Base-by-base conservation (phyloP, 2,888 invertebrate species). In the Oeneis ivallda region DNA sequence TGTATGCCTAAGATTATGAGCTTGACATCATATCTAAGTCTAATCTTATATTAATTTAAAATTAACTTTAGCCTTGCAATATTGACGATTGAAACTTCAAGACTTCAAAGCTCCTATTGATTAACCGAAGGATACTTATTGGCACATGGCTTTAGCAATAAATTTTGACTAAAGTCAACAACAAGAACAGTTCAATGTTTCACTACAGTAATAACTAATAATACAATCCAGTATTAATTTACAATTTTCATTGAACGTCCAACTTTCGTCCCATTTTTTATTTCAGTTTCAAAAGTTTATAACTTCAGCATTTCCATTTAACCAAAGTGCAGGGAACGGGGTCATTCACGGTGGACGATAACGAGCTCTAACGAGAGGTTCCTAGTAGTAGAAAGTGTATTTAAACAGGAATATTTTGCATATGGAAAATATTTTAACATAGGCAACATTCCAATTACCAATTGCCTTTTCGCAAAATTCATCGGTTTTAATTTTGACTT, bases 311-410 rank as follows among this genome's bases (percentile, higher is more conserved):
- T 78, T 86, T 85, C 81, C 83, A 82, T 83, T 83, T 84, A 82
- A 79, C 73, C 79, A 78, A 82, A 87, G 84, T 81, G 79, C 77
- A 79, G 78, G 81, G 80, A 89, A 89, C 79, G 85, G 82, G 89
- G 89, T 79, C 87, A 81, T 73, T 60, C 50, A 50, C 39, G 78
- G 77, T 74, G 78, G 75, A 83, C 86, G 85, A 87, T 90, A 91
- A 89, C 84, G 86, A 89, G 85, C 80, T 88, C 84, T 80, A 81
- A 81, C 75, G 76, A 82, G 77, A 76, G 76, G 76, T 77, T 78
- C 76, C 37, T 19, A 13, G 39, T 19, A 13, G 39, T 50, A 34
- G 1, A 50, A 50, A 82, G 74, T 71, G 70, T 70, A 54, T 67
- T 70, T 62, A 43, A 62, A 60, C 62, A 63, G 68, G 68, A 66